phyloP scores from a whole-genome alignment of 2,113 vertebrate genomes.

The Chionomys nivalis region DNA sequence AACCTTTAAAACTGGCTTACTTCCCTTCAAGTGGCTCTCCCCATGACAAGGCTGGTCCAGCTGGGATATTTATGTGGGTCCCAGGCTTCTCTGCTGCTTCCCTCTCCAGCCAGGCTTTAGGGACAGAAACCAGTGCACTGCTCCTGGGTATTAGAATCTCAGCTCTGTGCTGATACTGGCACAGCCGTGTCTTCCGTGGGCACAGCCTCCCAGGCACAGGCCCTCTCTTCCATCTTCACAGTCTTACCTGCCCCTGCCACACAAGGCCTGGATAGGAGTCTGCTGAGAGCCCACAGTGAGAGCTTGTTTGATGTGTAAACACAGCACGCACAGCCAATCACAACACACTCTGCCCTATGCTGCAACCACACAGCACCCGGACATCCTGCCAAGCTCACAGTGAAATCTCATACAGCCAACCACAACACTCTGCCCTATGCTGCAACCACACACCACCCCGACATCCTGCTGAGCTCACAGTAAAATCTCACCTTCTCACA shows the following conservation, averaged over 20 bases:
- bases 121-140: background rate
- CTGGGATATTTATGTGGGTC: background rate
- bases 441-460: background rate
- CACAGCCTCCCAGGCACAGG: background rate
- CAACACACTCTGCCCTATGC: background rate
- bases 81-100: background rate
- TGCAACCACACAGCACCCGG: background rate
- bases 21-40: background rate
- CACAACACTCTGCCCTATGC: background rate
- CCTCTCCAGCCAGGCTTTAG: background rate
- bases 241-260: background rate
- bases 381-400: background rate
- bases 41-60: background rate
- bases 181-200: background rate
- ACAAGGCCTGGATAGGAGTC: background rate
- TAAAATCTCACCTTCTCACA: background rate
- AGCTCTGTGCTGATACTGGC: background rate
- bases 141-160: background rate
- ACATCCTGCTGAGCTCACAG: background rate
- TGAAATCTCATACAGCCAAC: background rate
- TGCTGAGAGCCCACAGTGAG: background rate
- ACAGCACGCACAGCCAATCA: background rate
- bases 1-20: background rate
- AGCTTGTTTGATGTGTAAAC: background rate
- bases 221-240: background rate